Evolutionary conservation across 2,113 vertebrate genomes (phyloP).

Genomic region (Pollimyrus isidori): DNA sequence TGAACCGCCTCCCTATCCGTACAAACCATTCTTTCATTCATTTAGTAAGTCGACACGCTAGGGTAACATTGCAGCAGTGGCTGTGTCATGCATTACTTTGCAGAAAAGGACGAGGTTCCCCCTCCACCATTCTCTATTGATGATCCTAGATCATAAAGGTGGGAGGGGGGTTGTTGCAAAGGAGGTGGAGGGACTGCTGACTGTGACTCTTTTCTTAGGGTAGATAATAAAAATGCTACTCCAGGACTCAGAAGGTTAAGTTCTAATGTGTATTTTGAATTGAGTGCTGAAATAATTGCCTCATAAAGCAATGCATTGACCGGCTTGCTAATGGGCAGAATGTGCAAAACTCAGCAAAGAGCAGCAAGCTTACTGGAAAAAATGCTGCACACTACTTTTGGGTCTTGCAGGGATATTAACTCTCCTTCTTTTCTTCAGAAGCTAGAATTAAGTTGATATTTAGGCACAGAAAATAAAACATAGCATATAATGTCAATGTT

Average conservation of each 20-base stretch:
- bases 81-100: slow-evolving; percentile 72
- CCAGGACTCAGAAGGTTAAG: slow-evolving; percentile 90
- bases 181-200: slow-evolving; percentile 66
- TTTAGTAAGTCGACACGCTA: slow-evolving; percentile 74
- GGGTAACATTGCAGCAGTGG: slow-evolving; percentile 61
- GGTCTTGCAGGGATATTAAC: slow-evolving; percentile 33
- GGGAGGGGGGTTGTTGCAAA: slow-evolving; percentile 38
- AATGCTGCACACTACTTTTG: slow-evolving; percentile 67
- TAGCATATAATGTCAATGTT: neutral
- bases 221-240: slow-evolving; percentile 87
- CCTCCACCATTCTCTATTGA: slow-evolving; percentile 82
- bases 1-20: slow-evolving; percentile 24
- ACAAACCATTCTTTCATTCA: slow-evolving; percentile 46
- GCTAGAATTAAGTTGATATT: neutral
- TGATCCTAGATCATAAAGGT: slow-evolving; percentile 74
- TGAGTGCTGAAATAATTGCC: slow-evolving; percentile 82
- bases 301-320: slow-evolving; percentile 85
- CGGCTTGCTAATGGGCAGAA: slow-evolving; percentile 71
- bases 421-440: slow-evolving; percentile 31
- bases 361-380: slow-evolving; percentile 72
- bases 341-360: slow-evolving; percentile 82
- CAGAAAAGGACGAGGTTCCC: slow-evolving; percentile 61
- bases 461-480: neutral
- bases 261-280: slow-evolving; percentile 90
- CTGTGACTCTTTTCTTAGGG: slow-evolving; percentile 74